Base-by-base conservation (phyloP, 2,888 invertebrate species). In the Ectemnius continuus region DNA sequence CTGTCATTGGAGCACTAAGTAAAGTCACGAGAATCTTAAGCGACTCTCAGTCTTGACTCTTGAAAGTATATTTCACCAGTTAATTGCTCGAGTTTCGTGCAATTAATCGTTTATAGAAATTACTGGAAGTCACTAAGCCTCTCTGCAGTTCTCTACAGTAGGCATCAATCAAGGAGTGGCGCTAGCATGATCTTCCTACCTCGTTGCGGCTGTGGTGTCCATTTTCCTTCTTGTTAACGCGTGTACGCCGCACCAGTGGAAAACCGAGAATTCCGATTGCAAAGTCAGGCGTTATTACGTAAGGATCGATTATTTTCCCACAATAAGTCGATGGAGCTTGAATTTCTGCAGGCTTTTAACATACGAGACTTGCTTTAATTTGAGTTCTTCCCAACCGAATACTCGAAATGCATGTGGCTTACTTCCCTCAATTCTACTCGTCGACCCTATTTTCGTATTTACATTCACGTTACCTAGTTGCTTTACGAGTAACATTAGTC, bases 201-300 rank as follows among this genome's bases (percentile, higher is more conserved):
- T 58, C 11, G 28, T n/a, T 28, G n/a, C 13, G 36, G 61, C 18
- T 26, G 6, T 63, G 8, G 52, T 48, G 52, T 73, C 75, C 77
- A 65, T 70, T n/a, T 77, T 80, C 77, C 64, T 59, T 75, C 62
- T 77, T 75, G 75, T 71, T 79, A 66, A 68, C 79, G 70, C 63
- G 62, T 62, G 63, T 73, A 67, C 65, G 61, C 63, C 74, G 78
- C 79, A 70, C 79, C 82, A 81, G 78, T 66, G 73, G 60, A 79
- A 71, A 80, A 73, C 20, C 67, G 69, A 79, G 73, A 75, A 67
- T 75, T 76, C 18, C 60, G 70, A 61, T n/a, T 46, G 60, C 16
- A 57, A 61, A 73, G 65, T 45, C 47, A 75, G 70, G 46, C 64
- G 70, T 65, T 77, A 80, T 87, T 87, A 87, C 81, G 84, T 87